phyloP scores from a whole-genome alignment of 1,140 invertebrate genomes.

The Samia ricini region DNA sequence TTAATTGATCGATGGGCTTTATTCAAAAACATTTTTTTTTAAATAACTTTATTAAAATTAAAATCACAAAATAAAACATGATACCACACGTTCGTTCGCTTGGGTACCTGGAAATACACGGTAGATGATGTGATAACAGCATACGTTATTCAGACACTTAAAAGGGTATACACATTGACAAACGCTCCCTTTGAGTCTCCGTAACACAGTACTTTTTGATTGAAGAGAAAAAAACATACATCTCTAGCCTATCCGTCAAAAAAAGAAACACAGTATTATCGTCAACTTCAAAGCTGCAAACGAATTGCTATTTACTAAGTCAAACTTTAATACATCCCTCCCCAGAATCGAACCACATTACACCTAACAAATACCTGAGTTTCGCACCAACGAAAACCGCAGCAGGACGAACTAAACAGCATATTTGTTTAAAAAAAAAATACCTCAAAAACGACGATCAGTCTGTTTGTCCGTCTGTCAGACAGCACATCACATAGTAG shows the following conservation, averaged over 20 bases:
- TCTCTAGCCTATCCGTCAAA: not conserved
- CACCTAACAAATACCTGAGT: constrained; percentile 70
- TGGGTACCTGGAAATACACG: constrained; percentile 70
- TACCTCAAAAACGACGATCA: constrained; percentile 62
- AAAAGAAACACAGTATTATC: not conserved
- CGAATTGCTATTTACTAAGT: too few species aligned
- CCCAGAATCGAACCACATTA: constrained; percentile 9
- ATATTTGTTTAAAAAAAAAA: too few species aligned
- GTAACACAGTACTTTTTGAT: constrained; percentile 30
- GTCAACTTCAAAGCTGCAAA: too few species aligned
- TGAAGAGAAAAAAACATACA: constrained; percentile 23
- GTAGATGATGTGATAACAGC: constrained; percentile 67
- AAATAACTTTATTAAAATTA: not conserved
- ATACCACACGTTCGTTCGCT: constrained; percentile 38
- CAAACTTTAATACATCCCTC: too few species aligned
- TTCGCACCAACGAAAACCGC: constrained; percentile 39
- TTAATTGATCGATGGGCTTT: too few species aligned
- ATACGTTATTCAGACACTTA: constrained; percentile 47
- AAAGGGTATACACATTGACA: constrained; percentile 42
- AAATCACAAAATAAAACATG: constrained; percentile 40
- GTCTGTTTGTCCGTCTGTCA: too few species aligned
- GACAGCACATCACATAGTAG: constrained; percentile 36
- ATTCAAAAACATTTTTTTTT: too few species aligned
- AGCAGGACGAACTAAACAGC: constrained; percentile 48
- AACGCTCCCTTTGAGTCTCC: constrained; percentile 38